Evolutionary conservation across 2,797 vertebrate species (phyloP).

Genomic region (Eulemur albifrons): DNA sequence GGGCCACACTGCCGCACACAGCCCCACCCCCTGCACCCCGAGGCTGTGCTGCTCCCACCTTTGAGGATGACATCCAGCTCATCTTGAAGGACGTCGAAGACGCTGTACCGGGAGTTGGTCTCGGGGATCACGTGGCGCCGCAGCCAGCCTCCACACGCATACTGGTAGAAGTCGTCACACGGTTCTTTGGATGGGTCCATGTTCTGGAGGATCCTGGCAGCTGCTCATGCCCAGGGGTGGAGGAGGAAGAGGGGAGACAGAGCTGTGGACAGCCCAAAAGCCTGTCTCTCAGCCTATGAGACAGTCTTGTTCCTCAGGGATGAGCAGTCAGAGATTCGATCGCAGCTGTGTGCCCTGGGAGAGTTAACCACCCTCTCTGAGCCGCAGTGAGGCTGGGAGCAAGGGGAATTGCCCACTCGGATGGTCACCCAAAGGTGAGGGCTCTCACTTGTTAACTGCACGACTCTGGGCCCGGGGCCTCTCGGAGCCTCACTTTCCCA

Average conservation of each 20-base stretch:
- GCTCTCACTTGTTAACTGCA: too few species aligned
- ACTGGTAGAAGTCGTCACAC: constrained; percentile 96
- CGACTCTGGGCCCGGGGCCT: too few species aligned
- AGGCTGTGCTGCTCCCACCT: constrained; percentile 85
- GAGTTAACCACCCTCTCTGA: not conserved
- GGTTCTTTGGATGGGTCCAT: constrained; percentile 92
- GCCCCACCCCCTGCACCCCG: not conserved
- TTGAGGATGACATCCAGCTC: constrained; percentile 97
- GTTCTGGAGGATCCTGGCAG: constrained; percentile 94
- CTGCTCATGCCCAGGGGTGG: constrained; percentile 76
- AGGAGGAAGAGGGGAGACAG: not conserved
- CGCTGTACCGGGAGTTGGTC: constrained; percentile 94
- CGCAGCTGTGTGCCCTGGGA: not conserved
- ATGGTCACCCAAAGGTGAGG: too few species aligned
- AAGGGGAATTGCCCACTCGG: not conserved
- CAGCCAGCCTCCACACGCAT: constrained; percentile 96
- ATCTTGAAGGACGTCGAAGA: constrained; percentile 95
- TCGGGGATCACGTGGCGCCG: constrained; percentile 93
- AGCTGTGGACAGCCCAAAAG: not conserved
- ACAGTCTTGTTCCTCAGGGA: not conserved
- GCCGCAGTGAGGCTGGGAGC: not conserved
- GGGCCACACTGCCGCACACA: accelerated
- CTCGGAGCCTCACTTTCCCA: not conserved
- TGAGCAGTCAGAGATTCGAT: accelerated
- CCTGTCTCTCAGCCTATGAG: not conserved